phyloP scores from a whole-genome alignment of 2,888 invertebrate genomes.

The Polydrusus tereticollis region DNA sequence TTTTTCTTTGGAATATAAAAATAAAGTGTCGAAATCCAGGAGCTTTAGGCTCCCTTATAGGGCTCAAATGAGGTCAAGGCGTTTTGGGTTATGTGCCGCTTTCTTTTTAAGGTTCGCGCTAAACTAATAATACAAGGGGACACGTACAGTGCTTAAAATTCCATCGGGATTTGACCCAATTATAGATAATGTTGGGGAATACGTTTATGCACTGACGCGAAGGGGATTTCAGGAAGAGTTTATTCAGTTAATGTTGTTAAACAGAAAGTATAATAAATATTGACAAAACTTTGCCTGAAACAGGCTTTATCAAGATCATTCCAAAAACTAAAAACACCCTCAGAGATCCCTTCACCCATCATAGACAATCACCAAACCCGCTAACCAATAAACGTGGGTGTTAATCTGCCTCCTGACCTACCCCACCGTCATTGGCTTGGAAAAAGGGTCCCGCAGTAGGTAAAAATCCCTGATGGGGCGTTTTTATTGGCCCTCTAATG shows the following conservation, averaged over 20 bases:
- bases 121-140: not conserved
- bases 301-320: no score
- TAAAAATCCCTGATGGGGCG: slow-evolving; percentile 20
- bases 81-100: not conserved
- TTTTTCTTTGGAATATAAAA: not conserved
- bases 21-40: not conserved
- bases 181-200: no score
- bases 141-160: no score
- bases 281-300: no score
- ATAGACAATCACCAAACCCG: not conserved
- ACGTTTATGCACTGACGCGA: no score
- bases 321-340: no score
- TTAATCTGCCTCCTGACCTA: slow-evolving; percentile 26
- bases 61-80: slow-evolving; percentile 9
- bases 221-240: no score
- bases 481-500: slow-evolving; percentile 19
- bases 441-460: slow-evolving; percentile 29
- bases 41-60: not conserved
- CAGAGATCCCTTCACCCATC: not conserved
- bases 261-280: no score
- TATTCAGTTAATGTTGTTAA: no score
- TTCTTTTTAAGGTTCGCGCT: not conserved
- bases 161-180: no score
- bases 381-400: slow-evolving; percentile 2
- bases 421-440: slow-evolving; percentile 26